A percentile compares a stretch with the other conserved stretches of the same genome.
phyloP scores from a whole-genome alignment of 2,888 invertebrate species.

The Pyrrhosoma nymphula region DNA sequence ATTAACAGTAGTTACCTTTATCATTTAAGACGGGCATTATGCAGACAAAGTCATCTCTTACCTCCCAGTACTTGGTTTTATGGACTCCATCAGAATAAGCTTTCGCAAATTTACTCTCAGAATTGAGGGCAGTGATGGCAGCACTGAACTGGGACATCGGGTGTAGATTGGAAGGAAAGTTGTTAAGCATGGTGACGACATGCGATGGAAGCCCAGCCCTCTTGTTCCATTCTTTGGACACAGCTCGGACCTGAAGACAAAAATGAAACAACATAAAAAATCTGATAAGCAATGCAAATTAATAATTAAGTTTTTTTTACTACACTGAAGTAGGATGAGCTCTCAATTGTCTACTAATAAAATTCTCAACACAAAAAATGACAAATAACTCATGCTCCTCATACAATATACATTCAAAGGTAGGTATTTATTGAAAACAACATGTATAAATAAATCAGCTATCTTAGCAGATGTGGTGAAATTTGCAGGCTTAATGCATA shows the following conservation, averaged over 20 bases:
- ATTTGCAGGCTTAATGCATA: too few species aligned
- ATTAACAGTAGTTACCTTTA: not conserved
- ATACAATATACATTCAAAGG: too few species aligned
- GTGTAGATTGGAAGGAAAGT: slow-evolving; percentile 92
- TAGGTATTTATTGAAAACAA: too few species aligned
- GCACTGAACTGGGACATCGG: slow-evolving; percentile 97
- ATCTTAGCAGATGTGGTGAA: too few species aligned
- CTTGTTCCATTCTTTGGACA: slow-evolving; percentile 91
- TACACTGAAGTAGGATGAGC: too few species aligned
- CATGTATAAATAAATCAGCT: too few species aligned
- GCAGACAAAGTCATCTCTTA: slow-evolving; percentile 73
- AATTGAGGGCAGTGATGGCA: slow-evolving; percentile 94
- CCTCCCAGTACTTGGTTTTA: slow-evolving; percentile 95
- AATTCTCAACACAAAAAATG: too few species aligned
- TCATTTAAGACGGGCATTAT: not conserved
- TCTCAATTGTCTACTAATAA: too few species aligned
- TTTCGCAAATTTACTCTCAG: slow-evolving; percentile 94
- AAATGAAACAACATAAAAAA: not conserved
- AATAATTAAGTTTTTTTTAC: not conserved
- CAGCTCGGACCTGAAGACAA: slow-evolving; percentile 77
- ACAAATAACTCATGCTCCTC: too few species aligned
- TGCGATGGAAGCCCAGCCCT: slow-evolving; percentile 95
- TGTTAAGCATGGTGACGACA: slow-evolving; percentile 95
- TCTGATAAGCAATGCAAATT: not conserved
- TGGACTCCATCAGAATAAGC: slow-evolving; percentile 93